These are phyloP conservation scores for Tenebrio molitor DNA, from an alignment of 1,140 invertebrate genomes.

Conservation along the genomic window DNA sequence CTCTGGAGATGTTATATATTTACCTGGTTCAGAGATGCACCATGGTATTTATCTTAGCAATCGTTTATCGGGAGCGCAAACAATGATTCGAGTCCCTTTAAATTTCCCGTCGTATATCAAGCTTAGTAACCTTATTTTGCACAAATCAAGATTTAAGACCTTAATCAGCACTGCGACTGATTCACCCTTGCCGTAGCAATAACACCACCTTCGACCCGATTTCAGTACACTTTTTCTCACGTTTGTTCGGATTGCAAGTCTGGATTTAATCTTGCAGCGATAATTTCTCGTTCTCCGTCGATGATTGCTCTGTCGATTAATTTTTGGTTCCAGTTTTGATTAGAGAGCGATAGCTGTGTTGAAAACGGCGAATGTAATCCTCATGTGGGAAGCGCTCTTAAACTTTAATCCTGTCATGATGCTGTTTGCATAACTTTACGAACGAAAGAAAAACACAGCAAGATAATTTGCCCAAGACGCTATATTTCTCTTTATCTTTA, in stretches of 20 bases:
- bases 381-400: conserved; percentile 14
- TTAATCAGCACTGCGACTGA: conserved; percentile 1
- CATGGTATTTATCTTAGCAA: conserved; percentile 18
- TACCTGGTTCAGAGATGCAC: conserved; percentile 3
- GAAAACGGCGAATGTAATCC: conserved; percentile 19
- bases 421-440: conserved; percentile 27
- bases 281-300: too few species aligned
- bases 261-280: too few species aligned
- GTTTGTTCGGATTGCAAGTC: too few species aligned
- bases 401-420: conserved; percentile 25
- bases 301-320: too few species aligned
- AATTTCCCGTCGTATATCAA: conserved; percentile 3
- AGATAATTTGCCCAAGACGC: conserved; percentile 34
- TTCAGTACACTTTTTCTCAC: too few species aligned
- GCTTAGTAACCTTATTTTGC: not conserved
- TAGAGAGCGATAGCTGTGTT: not conserved
- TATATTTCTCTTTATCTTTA: conserved; percentile 37
- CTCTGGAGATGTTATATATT: conserved; percentile 15
- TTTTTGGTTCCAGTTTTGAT: too few species aligned
- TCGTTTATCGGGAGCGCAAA: conserved; percentile 8
- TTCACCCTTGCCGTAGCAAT: too few species aligned
- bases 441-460: conserved; percentile 33
- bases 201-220: too few species aligned
- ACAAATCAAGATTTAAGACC: conserved; percentile 11
- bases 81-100: not conserved